These are phyloP conservation scores for Avahi laniger DNA, from an alignment of 2,797 vertebrate genomes.

Conservation along the genomic window DNA sequence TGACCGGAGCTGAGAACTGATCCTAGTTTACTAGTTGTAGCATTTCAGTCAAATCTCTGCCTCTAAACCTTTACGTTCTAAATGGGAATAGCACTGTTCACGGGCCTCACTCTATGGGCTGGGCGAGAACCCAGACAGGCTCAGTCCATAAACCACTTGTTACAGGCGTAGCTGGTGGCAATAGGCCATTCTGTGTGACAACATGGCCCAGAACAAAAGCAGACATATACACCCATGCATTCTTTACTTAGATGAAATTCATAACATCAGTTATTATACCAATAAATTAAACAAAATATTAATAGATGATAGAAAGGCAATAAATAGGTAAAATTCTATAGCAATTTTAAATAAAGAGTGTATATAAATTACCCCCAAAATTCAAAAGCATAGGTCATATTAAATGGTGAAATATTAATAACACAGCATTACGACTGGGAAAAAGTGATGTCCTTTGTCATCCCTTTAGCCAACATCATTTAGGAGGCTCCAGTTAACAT, in stretches of 20 bases:
- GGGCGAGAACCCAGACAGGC: not conserved
- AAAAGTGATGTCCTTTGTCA: not conserved
- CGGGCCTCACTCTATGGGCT: rapidly evolving
- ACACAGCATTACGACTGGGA: not conserved
- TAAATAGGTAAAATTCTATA: not conserved
- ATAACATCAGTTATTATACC: not conserved
- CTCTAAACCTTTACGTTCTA: not conserved
- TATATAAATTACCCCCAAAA: not conserved
- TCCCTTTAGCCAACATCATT: not conserved
- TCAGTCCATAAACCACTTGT: not conserved
- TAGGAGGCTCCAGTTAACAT: not conserved
- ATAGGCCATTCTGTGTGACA: not conserved
- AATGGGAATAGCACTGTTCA: not conserved
- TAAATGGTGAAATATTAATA: not conserved
- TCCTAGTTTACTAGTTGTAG: not conserved
- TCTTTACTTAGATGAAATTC: not conserved
- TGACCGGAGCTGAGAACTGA: not conserved
- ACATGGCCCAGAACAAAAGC: not conserved
- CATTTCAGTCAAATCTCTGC: not conserved
- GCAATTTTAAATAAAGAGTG: not conserved
- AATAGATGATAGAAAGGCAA: not conserved
- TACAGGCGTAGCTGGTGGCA: too few relatives aligned
- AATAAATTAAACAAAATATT: not conserved
- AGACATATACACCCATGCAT: not conserved
- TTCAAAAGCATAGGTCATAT: not conserved